These are phyloP conservation scores for Oxyura jamaicensis DNA, from an alignment of 2,113 vertebrate genomes.

Conservation along the genomic window DNA sequence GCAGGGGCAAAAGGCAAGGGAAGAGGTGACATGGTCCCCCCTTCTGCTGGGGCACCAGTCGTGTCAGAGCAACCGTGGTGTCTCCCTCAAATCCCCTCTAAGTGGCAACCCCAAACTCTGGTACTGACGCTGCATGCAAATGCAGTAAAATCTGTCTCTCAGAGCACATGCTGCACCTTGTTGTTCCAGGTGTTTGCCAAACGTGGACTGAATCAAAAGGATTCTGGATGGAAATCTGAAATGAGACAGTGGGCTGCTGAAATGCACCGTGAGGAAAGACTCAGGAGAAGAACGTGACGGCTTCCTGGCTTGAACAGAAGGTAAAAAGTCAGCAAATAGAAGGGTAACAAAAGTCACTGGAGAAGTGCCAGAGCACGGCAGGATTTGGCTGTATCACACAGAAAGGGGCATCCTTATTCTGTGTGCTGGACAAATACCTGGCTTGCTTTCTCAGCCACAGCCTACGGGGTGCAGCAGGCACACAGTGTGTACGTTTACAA, in stretches of 20 bases:
- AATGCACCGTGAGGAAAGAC: background rate
- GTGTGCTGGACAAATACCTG: background rate
- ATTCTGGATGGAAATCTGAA: background rate
- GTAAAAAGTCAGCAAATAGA: background rate
- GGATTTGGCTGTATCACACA: background rate
- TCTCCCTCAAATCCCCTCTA: background rate
- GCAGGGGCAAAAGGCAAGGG: background rate
- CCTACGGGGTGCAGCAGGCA: accelerated
- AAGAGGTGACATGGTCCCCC: background rate
- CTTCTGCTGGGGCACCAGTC: background rate
- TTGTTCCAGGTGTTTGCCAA: background rate
- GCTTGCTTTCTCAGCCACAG: background rate
- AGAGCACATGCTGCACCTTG: background rate
- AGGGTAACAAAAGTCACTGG: background rate
- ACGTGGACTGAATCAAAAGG: background rate
- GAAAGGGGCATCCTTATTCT: background rate
- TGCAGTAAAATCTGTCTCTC: background rate
- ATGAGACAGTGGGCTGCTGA: background rate
- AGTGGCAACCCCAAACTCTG: background rate
- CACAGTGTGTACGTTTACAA: accelerated
- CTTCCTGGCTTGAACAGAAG: background rate
- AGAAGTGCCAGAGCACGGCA: background rate
- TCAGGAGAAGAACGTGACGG: background rate
- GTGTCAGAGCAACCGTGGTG: background rate
- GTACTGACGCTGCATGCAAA: background rate